Evolutionary conservation across 2,888 invertebrate genomes (phyloP), one percentile per base, ranked within the genome.

Genomic region (Acanthosepion esculentum): DNA sequence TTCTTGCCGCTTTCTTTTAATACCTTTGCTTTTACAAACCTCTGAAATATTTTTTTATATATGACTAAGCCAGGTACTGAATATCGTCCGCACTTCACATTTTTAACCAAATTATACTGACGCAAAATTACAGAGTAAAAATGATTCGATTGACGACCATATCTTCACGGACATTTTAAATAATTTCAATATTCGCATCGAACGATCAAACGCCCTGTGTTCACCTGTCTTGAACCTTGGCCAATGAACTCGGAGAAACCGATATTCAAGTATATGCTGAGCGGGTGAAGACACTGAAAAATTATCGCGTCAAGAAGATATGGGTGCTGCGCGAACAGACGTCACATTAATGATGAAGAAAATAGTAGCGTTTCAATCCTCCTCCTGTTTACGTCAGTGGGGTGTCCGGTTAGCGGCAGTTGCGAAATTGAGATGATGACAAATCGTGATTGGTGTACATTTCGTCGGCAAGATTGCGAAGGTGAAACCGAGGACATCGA

Each of bases 371-470:
- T 78, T 78, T 78, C 78, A 78, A 7, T 33, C n/a, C 12, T 78
- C n/a, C n/a, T 15, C 78, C 78, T 78, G 78, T 78, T 78, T 78
- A 78, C 78, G 78, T 78, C 78, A 78, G 78, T 33, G n/a, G 12
- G 78, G 78, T 78, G 78, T 78, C 78, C 78, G n/a, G n/a, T 78
- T 78, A n/a, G n/a, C 78, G n/a, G n/a, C 12, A n/a, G n/a, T 78
- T 78, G 78, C n/a, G n/a, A 78, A 78, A 8, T 1, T n/a, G 78
- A 78, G n/a, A 78, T n/a, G 78, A 33, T 78, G 78, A 78, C 78
- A 78, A 78, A n/a, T n/a, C 78, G n/a, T 78, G 78, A 78, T n/a
- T 78, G 78, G 78, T 78, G 78, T 78, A 8, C n/a, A 78, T 78
- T 78, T n/a, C 78, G 78, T 78, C 78, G n/a, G 78, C n/a, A 8